Percentiles rank a stretch among this genome's conserved stretches.
Conservation (phyloP, 2,888 invertebrate genomes). For the Mechanitis mazaeus region DNA sequence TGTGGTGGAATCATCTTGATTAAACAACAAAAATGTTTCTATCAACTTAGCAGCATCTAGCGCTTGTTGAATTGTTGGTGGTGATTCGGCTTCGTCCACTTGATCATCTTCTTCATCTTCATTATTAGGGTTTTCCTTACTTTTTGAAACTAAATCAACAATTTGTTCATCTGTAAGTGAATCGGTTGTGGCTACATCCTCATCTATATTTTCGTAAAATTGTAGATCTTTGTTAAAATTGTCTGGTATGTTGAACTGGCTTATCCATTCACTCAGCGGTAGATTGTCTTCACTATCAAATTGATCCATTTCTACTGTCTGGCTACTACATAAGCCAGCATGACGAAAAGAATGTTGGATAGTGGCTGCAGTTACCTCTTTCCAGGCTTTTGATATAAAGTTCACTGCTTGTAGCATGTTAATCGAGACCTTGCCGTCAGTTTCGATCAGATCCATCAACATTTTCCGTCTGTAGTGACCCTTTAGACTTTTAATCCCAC, state of each 20-base stretch:
- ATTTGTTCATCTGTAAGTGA: constrained; percentile 29
- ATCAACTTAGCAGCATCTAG: constrained; percentile 13
- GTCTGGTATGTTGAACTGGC: constrained; percentile 28
- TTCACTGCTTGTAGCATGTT: constrained; percentile 35
- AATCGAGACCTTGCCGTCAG: constrained; percentile 32
- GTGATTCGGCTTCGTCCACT: constrained; percentile 25
- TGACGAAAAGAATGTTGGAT: constrained; percentile 31
- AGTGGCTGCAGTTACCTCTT: constrained; percentile 29
- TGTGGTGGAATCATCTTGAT: constrained; percentile 14
- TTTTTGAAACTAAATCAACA: constrained; percentile 30
- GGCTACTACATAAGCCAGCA: constrained; percentile 18
- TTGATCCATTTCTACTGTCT: constrained; percentile 13
- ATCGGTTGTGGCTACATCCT: constrained; percentile 18
- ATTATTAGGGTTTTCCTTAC: constrained; percentile 26
- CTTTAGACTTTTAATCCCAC: too few species aligned
- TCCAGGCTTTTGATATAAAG: constrained; percentile 30
- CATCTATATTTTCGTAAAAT: constrained; percentile 28
- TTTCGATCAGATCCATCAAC: constrained; percentile 33
- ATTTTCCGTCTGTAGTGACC: constrained; percentile 34
- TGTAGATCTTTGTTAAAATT: constrained; percentile 25
- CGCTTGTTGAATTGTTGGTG: constrained; percentile 19
- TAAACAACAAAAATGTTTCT: constrained; percentile 14
- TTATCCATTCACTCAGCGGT: constrained; percentile 22
- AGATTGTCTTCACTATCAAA: constrained; percentile 27
- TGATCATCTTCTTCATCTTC: constrained; percentile 30